These are phyloP conservation scores for Drosophila barbarae DNA, from an alignment of 2,888 invertebrate species.

Conservation along the genomic window DNA sequence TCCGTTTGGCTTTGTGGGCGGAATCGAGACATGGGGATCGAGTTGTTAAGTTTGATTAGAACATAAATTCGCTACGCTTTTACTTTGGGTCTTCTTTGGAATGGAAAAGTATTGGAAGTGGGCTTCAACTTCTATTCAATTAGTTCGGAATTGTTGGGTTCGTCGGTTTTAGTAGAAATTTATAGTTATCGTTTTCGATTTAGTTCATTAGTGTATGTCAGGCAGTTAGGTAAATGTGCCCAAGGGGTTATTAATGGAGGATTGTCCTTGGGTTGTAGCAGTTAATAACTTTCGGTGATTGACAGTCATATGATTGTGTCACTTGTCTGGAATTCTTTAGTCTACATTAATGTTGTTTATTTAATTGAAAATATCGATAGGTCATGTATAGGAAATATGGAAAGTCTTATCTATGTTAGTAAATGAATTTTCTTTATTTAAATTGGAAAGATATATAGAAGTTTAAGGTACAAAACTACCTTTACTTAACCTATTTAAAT, in stretches of 20 bases:
- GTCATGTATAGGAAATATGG: fast-evolving
- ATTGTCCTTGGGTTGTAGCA: no score
- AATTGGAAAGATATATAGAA: background rate
- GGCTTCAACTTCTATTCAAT: conserved; percentile 9
- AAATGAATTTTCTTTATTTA: background rate
- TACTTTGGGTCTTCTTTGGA: background rate
- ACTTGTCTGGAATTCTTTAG: background rate
- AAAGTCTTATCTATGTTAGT: background rate
- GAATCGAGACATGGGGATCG: background rate
- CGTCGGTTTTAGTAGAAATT: background rate
- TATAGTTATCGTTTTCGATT: conserved; percentile 21
- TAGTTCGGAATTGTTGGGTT: conserved; percentile 11
- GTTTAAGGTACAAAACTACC: background rate
- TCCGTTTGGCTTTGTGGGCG: background rate
- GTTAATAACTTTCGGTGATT: fast-evolving
- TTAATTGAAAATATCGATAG: background rate
- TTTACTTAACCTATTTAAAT: background rate
- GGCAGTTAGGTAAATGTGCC: background rate
- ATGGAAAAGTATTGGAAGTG: background rate
- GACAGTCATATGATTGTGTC: background rate
- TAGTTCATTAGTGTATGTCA: conserved; percentile 8
- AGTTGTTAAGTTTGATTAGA: conserved; percentile 35
- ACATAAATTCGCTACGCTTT: conserved; percentile 30
- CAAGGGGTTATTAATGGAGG: background rate
- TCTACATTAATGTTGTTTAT: background rate